These are phyloP conservation scores for Siniperca scherzeri DNA, from an alignment of 2,797 vertebrate genomes.

Conservation along the genomic window DNA sequence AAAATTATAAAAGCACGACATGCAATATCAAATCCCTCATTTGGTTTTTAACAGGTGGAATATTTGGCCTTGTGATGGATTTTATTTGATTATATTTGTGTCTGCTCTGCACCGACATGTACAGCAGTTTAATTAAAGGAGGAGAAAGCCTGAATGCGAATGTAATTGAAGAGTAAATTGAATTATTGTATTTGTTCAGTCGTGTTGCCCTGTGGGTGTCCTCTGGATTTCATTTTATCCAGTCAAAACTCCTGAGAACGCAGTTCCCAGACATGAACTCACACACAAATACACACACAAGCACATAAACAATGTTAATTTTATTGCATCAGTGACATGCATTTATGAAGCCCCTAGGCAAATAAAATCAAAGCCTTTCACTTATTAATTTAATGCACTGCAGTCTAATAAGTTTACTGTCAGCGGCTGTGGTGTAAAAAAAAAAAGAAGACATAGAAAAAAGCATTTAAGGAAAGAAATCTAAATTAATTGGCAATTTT, in stretches of 20 bases:
- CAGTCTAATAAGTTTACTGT: constrained; percentile 82
- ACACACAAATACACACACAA: constrained; percentile 39
- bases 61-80: constrained; percentile 75
- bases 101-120: constrained; percentile 64
- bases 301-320: constrained; percentile 79
- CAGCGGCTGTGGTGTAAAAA: constrained; percentile 21
- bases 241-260: constrained; percentile 77
- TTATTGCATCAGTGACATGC: constrained; percentile 67
- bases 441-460: constrained; percentile 12
- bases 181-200: constrained; percentile 84
- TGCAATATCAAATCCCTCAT: constrained; percentile 67
- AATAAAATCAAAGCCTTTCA: constrained; percentile 75
- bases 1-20: constrained; percentile 20
- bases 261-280: constrained; percentile 68
- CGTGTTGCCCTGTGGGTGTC: constrained; percentile 78
- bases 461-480: constrained; percentile 35
- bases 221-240: constrained; percentile 70
- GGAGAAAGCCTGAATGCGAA: constrained; percentile 68
- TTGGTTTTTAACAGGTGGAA: constrained; percentile 73
- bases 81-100: constrained; percentile 79
- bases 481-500: constrained; percentile 66
- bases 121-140: constrained; percentile 83
- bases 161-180: constrained; percentile 84
- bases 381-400: constrained; percentile 83
- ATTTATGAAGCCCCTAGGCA: constrained; percentile 80